phyloP scores from a whole-genome alignment of 2,888 invertebrate genomes.

The Copidosoma aretas region DNA sequence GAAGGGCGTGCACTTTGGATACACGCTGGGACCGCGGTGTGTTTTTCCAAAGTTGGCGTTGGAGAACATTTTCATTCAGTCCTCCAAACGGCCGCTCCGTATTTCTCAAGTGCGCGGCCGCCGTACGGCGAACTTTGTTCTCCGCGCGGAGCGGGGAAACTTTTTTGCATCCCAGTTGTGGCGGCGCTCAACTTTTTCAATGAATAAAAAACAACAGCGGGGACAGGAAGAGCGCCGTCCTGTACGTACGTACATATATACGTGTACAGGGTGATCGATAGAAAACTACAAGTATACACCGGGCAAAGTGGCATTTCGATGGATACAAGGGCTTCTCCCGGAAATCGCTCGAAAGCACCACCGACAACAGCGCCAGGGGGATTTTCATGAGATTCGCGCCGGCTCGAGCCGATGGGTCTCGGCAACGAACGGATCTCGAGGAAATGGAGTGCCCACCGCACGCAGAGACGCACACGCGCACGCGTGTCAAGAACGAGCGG shows the following conservation, averaged over 20 bases:
- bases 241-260: no score
- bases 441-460: constrained; percentile 39
- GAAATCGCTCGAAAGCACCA: background rate
- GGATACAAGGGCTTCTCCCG: background rate
- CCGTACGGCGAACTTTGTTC: constrained; percentile 8
- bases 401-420: background rate
- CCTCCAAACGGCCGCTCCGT: background rate
- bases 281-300: background rate
- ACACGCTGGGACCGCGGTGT: no score
- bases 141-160: constrained; percentile 1
- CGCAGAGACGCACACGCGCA: constrained; percentile 31
- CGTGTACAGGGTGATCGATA: background rate
- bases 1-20: no score
- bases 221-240: background rate
- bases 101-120: background rate
- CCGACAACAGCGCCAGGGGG: no score
- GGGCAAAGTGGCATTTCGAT: no score
- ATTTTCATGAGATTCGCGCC: background rate
- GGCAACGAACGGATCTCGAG: constrained; percentile 40
- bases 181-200: constrained; percentile 22
- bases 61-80: background rate
- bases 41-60: no score
- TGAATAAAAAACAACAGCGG: constrained; percentile 29
- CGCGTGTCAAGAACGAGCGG: constrained; percentile 36
- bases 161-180: constrained; percentile 20